Evolutionary conservation across 2,113 vertebrate genomes (phyloP), one percentile per base, ranked within the genome.

Genomic region (Ptyas mucosa): DNA sequence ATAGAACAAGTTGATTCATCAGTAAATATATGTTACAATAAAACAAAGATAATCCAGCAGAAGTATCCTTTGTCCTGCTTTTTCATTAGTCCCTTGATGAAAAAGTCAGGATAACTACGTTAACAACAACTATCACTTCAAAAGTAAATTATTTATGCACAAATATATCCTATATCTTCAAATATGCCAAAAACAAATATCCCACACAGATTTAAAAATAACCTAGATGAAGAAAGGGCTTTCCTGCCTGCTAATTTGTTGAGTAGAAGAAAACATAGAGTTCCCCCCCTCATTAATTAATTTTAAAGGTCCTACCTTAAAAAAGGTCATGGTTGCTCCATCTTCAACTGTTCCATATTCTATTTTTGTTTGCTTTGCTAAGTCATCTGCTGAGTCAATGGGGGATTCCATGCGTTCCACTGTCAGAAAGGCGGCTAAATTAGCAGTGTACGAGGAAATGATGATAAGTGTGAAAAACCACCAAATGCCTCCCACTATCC

Each of bases 391-490:
- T 51, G 99, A 99, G 94, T 99, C 99, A 49, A 99, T 99, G 54
- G 99, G 99, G 20, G 99, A 99, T 97, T 99, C 99, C 99, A 99
- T 99, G 75, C 99, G 98, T 94, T 99, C 99, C 98, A 99, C 99
- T 85, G 99, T 99, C 97, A 99, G 99, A 98, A 99, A 99, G 96
- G 99, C 99, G 91, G 99, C 99, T 98, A 99, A 97, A 98, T 99
- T 99, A 96, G 99, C 99, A 96, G 99, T 99, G 96, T 99, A 99
- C 95, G 99, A 99, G 94, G 99, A 99, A 98, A 99, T 99, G 98
- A 99, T 99, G 98, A 99, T 99, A 97, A 99, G 98, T 92, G 99
- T 99, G 97, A 99, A 99, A 98, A 99, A 99, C 99, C 99, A 99
- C 99, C 99, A 99, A 98, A 99, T 99, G 97, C 99, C 99, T 97